Evolutionary conservation across 1,140 invertebrate genomes (phyloP), one percentile per base, ranked within the genome.

Genomic region (Bilobella aurantiaca): DNA sequence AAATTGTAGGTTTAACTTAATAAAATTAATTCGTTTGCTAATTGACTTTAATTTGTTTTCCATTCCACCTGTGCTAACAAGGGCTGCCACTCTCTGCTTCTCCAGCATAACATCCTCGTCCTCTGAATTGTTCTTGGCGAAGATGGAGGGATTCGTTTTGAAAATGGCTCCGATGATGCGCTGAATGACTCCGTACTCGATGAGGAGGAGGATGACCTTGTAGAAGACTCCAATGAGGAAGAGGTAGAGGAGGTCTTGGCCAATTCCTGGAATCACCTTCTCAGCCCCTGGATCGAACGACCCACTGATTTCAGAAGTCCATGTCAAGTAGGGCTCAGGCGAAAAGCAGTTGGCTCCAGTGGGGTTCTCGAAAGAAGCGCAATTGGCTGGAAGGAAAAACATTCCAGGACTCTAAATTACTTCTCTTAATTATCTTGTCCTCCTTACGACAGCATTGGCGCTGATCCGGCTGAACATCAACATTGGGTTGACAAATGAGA

Each of bases 241-340:
- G 42, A 73, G 25, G 32, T 64, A 73, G 14, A 73, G 32, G 23
- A 73, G 42, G 49, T 73, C 71, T 59, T 73, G 71, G 23, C 68
- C 71, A 58, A 73, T 70, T 34, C 71, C 71, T 27, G 71, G 66
- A 23, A 65, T 21, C 2, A 37, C 56, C 28, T 16, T 18, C 14
- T 16, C 53, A 8, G 25, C 49, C 23, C 49, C 12, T 16, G 3
- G 3, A 53, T 53, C 23, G 49, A 53, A 23, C 21, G 37, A 42
- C 12, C 49, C 23, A 18, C 12, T 53, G 5, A 64, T 12, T 30
- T 14, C 23, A 65, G 63, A n/a, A 1, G 28, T 63, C 71, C 71
- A 73, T 8, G 37, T 37, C 21, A 73, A 58, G 34, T 70, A 73
- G 8, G 59, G 49, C 30, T 62, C 23, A 58, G 71, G 66, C 63